Conservation (phyloP, 2,888 invertebrate genomes). For the Pseudoips prasinana region DNA sequence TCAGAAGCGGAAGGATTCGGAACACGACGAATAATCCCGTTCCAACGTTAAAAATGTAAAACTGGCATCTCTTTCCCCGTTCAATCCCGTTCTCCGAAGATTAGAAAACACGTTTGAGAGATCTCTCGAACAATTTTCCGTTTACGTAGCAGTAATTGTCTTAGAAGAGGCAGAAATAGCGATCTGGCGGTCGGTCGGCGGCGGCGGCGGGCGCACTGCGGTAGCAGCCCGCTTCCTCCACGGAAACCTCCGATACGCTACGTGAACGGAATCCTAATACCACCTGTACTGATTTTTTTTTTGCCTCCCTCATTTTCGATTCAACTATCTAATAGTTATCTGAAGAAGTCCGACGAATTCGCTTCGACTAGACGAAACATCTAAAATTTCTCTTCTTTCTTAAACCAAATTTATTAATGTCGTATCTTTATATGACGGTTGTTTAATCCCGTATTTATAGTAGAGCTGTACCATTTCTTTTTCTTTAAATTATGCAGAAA, state of each 20-base stretch:
- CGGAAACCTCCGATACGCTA: slow-evolving; percentile 68
- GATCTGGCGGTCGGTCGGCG: slow-evolving; percentile 49
- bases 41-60: slow-evolving; percentile 52
- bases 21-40: slow-evolving; percentile 42
- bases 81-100: slow-evolving; percentile 57
- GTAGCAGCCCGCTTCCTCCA: slow-evolving; percentile 54
- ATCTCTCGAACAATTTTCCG: slow-evolving; percentile 74
- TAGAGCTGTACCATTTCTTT: slow-evolving; percentile 52
- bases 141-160: slow-evolving; percentile 78
- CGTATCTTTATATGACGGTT: slow-evolving; percentile 35
- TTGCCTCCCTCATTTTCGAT: slow-evolving; percentile 69
- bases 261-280: slow-evolving; percentile 74
- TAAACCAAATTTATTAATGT: slow-evolving; percentile 31
- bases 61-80: slow-evolving; percentile 44
- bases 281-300: slow-evolving; percentile 77
- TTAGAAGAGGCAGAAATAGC: slow-evolving; percentile 67
- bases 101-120: slow-evolving; percentile 74
- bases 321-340: slow-evolving; percentile 73
- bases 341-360: slow-evolving; percentile 50
- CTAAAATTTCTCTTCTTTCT: slow-evolving; percentile 12
- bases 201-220: slow-evolving; percentile 62
- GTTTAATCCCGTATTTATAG: slow-evolving; percentile 58
- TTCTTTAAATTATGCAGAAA: slow-evolving; percentile 75
- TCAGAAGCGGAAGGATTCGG: slow-evolving; percentile 32
- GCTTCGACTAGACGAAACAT: slow-evolving; percentile 26